phyloP scores from a whole-genome alignment of 1,140 invertebrate species.

The Hesperophylax magnus region DNA sequence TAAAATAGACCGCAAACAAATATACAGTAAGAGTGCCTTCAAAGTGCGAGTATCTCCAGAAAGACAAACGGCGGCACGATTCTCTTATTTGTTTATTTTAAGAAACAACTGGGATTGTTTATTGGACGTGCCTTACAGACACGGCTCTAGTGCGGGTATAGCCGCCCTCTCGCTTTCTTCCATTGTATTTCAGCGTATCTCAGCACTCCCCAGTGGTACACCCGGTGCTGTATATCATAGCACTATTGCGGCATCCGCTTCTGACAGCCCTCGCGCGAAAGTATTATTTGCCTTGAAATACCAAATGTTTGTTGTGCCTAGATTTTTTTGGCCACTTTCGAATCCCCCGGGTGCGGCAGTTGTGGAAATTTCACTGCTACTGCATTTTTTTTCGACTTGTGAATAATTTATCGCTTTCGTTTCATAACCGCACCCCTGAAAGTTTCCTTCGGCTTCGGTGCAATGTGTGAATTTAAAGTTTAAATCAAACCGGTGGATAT shows the following conservation, averaged over 20 bases:
- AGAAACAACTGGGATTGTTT: slow-evolving; percentile 54
- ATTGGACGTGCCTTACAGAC: slow-evolving; percentile 50
- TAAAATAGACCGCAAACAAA: slow-evolving; percentile 27
- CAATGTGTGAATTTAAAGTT: neutral
- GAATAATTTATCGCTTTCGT: slow-evolving; percentile 32
- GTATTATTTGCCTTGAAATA: slow-evolving; percentile 46
- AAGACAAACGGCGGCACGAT: slow-evolving; percentile 47
- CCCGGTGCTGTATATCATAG: slow-evolving; percentile 43
- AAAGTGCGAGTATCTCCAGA: neutral
- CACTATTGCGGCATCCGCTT: slow-evolving; percentile 42
- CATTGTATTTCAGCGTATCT: neutral
- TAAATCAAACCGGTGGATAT: too few species aligned
- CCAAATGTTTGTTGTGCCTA: slow-evolving; percentile 28
- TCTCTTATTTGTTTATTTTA: slow-evolving; percentile 55
- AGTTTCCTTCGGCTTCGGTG: neutral
- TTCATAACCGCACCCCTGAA: neutral
- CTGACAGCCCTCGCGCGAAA: slow-evolving; percentile 45
- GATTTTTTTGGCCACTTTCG: slow-evolving; percentile 34
- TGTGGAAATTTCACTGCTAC: slow-evolving; percentile 27
- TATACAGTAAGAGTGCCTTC: slow-evolving; percentile 12
- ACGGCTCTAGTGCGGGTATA: slow-evolving; percentile 4
- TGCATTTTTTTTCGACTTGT: neutral
- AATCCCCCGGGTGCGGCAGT: neutral
- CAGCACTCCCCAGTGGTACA: slow-evolving; percentile 4
- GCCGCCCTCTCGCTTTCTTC: slow-evolving; percentile 7